These are phyloP conservation scores for Callipepla californica DNA, from an alignment of 2,113 vertebrate species.

Conservation along the genomic window DNA sequence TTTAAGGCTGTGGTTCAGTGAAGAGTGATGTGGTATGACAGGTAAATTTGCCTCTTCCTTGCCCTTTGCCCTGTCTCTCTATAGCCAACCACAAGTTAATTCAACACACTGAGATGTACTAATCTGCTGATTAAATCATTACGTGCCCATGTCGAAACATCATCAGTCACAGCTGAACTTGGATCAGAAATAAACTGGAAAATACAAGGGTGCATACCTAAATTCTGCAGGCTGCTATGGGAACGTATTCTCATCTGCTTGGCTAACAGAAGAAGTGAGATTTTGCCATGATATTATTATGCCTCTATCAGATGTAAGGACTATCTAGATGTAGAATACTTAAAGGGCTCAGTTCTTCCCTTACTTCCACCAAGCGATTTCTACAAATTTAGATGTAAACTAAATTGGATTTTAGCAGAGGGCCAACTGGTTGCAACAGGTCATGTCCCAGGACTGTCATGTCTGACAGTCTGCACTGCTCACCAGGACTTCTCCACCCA, in stretches of 20 bases:
- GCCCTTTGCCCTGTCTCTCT: neutral
- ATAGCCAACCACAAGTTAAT: slow-evolving; percentile 5
- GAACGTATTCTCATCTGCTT: neutral
- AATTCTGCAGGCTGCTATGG: slow-evolving; percentile 45
- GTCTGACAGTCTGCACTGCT: neutral
- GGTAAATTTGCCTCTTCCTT: neutral
- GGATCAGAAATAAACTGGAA: neutral
- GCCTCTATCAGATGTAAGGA: neutral
- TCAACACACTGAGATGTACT: neutral
- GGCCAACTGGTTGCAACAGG: neutral
- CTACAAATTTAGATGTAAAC: neutral
- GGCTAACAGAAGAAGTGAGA: neutral
- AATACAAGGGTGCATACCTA: neutral
- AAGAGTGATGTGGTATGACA: neutral
- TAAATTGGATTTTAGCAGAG: neutral
- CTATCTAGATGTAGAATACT: neutral
- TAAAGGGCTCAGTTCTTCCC: neutral
- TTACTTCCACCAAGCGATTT: neutral
- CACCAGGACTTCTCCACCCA: neutral
- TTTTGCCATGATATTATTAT: neutral
- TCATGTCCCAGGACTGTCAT: neutral
- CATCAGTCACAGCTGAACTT: neutral
- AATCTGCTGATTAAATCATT: slow-evolving; percentile 21
- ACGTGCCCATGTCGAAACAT: neutral
- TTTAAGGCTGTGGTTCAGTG: neutral